These are phyloP conservation scores for Heteropelma amictum DNA, from an alignment of 2,888 invertebrate genomes.

Conservation along the genomic window DNA sequence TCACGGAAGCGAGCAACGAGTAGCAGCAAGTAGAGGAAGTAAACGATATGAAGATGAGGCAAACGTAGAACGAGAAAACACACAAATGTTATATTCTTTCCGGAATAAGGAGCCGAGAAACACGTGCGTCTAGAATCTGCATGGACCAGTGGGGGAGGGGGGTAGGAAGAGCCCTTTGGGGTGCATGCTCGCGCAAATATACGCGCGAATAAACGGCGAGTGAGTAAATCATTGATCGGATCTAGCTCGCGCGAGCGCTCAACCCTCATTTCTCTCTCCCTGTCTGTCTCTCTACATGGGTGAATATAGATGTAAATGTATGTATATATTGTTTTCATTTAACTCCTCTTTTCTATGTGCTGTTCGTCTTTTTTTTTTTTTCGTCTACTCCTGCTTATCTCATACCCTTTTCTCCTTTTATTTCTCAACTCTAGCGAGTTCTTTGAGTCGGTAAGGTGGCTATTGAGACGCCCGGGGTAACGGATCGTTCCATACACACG, in stretches of 20 bases:
- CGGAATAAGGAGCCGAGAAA: no score
- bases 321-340: background rate
- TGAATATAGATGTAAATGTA: background rate
- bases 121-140: slow-evolving; percentile 39
- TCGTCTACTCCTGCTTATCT: background rate
- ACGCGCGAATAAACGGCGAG: slow-evolving; percentile 9
- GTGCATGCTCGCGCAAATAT: no score
- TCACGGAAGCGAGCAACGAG: no score
- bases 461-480: slow-evolving; percentile 70
- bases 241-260: slow-evolving; percentile 58
- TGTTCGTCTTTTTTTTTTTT: background rate
- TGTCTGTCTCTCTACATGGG: no score
- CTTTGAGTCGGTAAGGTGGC: slow-evolving; percentile 54
- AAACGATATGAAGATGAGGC: no score
- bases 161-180: background rate
- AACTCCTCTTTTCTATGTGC: background rate
- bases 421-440: slow-evolving; percentile 34
- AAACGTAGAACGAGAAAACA: no score
- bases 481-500: slow-evolving; percentile 68
- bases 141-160: slow-evolving; percentile 34
- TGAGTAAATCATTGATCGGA: slow-evolving; percentile 66
- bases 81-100: no score
- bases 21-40: no score
- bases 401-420: slow-evolving; percentile 18
- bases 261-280: slow-evolving; percentile 44